Base-by-base conservation (phyloP, 2,888 invertebrate genomes). In the Bursaphelenchus okinawaensis region DNA sequence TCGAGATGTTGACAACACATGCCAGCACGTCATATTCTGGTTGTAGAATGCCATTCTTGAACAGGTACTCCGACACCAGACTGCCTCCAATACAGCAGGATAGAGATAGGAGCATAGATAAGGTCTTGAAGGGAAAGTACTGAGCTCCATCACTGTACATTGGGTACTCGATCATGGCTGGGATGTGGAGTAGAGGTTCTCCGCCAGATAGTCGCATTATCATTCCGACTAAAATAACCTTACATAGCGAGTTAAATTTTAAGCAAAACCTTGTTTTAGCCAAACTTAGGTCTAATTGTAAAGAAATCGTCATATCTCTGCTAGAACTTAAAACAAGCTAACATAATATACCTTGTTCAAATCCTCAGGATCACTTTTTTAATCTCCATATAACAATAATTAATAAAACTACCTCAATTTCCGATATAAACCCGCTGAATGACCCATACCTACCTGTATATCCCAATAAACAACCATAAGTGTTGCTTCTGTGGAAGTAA, bases 401-500 rank as follows among this genome's bases (percentile, higher is more conserved):
- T n/a, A n/a, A n/a, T n/a, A n/a, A n/a, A n/a, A n/a, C n/a, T n/a
- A n/a, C n/a, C n/a, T n/a, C n/a, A n/a, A n/a, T n/a, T n/a, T n/a
- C n/a, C n/a, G n/a, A n/a, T n/a, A n/a, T n/a, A n/a, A n/a, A n/a
- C n/a, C n/a, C n/a, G n/a, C n/a, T 12, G 24, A 8, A 19, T 29
- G 7, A 29, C n/a, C 58, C 19, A 52, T 24, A 31, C 63, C 50
- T 29, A 76, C 81, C 74, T 23, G 68, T 68, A 68, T 82, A 82
- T 51, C 85, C 86, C 9, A 82, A 77, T 61, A 98, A 86, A 52
- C 94, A 94, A 31, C 96, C 96, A 84, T 98, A 98, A 9, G 95
- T 95, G 86, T 98, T 98, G 86, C 93, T 92, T 73, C 89, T 88
- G 84, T 91, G 90, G 86, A 93, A 91, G 86, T 96, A 94, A 23